Evolutionary conservation across 2,888 invertebrate species (phyloP), one percentile per base, ranked within the genome.

Genomic region (Diaphora mendica): DNA sequence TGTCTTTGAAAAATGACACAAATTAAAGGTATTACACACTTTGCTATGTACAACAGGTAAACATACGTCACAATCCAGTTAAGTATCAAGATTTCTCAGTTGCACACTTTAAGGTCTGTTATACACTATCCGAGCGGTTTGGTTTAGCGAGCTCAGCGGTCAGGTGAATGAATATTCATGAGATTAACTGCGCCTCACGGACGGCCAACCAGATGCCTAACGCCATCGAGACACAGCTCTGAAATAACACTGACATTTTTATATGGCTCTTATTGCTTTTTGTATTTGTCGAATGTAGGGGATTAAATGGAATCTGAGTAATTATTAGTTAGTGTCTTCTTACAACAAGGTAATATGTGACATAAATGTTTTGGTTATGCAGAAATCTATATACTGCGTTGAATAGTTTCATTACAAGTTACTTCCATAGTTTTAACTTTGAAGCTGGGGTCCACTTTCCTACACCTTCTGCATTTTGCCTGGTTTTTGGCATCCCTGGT

Each of bases 141-240:
- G 81, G 83, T 81, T 81, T 79, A 85, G 77, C 79, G 85, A 80
- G 77, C 77, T 80, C 81, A 77, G 88, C 83, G 89, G 88, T 87
- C 86, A 86, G 85, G 86, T 91, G 91, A 89, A 92, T 91, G 91
- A 89, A 92, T 92, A 92, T 92, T 92, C 91, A 92, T 91, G 92
- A 91, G 90, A 90, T 90, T 89, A 90, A 86, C 89, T 87, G 81
- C 82, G 64, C 73, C 75, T 74, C 78, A 81, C 77, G 73, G 4
- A 35, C 30, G 74, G 77, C 77, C 75, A 74, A 67, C 75, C 79
- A 74, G 75, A 74, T 73, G 44, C 59, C 77, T 72, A 71, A 64
- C 67, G 73, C 71, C 77, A 73, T 72, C 75, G 77, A 76, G 77
- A 77, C 77, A 74, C 76, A 72, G 70, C 73, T 72, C 84, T 87